Base-by-base conservation (phyloP, 1,140 invertebrate genomes). In the Neodiprion fabricii region DNA sequence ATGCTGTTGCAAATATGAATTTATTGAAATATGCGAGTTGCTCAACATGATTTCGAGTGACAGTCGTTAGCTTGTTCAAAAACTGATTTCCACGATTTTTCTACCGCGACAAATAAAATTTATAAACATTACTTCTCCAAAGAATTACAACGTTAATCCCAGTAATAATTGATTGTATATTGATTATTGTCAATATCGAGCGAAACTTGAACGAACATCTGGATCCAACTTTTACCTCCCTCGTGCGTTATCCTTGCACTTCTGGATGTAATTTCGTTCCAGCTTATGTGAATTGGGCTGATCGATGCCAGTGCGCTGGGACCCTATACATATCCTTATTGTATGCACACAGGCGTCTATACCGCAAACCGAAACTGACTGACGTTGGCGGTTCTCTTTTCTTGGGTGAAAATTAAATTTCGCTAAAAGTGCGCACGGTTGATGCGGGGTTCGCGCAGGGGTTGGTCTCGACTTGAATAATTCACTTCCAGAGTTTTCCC, bases 361-460 rank as follows among this genome's bases (percentile, higher is more conserved):
- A 17, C 11, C n/a, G 53, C 53, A 61, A 61, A 61, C 53, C 53
- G 53, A 61, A 61, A 61, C 53, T 61, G 53, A 61, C 53, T 61
- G 53, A 61, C 53, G 53, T 12, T 61, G 4, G 11, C 53, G 53
- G n/a, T 14, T 61, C n/a, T 14, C 53, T 9, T 14, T 61, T 8
- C 53, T 61, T 61, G 11, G n/a, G 53, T 3, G 53, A 12, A 40
- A 61, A 61, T 40, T 61, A 61, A 61, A 61, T 61, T 61, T 61
- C 11, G 8, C 11, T 61, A n/a, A 61, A 61, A 61, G 28, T 40
- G 28, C 28, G 28, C 28, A 40, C 28, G 28, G 28, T 40, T 40
- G 28, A 40, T 40, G 28, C 28, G 28, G 28, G 5, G 28, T 40
- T 40, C 28, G 28, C 28, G 5, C 28, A 40, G 28, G 28, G 28